Conservation (phyloP, 2,888 invertebrate genomes). For the Trisateles emortualis region DNA sequence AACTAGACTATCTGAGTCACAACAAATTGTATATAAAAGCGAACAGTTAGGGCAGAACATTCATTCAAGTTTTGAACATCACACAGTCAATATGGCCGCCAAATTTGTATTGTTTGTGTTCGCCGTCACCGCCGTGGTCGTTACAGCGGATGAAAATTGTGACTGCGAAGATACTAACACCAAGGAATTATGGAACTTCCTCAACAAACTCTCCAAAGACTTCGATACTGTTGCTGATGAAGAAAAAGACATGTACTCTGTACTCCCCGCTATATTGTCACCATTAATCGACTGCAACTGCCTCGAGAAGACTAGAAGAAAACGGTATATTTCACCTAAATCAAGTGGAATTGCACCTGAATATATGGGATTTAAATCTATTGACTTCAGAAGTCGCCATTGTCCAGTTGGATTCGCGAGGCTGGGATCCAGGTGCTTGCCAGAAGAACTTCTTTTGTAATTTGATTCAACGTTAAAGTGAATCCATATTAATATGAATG, state of each 20-base stretch:
- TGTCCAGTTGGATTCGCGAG: no score
- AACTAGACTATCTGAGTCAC: slow-evolving; percentile 20
- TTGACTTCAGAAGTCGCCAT: no score
- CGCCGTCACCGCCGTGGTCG: slow-evolving; percentile 15
- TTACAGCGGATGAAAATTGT: slow-evolving; percentile 29
- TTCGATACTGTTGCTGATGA: slow-evolving; percentile 5
- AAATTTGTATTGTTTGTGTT: slow-evolving; percentile 37
- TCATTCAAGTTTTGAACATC: slow-evolving; percentile 38
- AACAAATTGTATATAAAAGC: slow-evolving; percentile 30
- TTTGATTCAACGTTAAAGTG: no score
- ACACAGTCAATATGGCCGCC: slow-evolving; percentile 43
- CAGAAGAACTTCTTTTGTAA: no score
- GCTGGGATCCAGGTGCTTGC: no score
- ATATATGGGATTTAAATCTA: no score
- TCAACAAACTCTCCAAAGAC: slow-evolving; percentile 37
- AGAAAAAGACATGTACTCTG: slow-evolving; percentile 28
- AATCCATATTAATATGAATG: no score
- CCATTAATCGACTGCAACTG: slow-evolving; percentile 49
- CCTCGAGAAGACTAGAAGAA: slow-evolving; percentile 45
- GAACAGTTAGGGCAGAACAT: background rate
- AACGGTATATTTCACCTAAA: slow-evolving; percentile 24
- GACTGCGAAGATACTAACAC: slow-evolving; percentile 32
- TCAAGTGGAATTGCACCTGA: no score
- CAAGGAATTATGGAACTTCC: slow-evolving; percentile 26
- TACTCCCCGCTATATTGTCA: slow-evolving; percentile 46